Evolutionary conservation across 1,140 invertebrate genomes (phyloP), one percentile per base, ranked within the genome.

Genomic region (Oryzaephilus surinamensis): DNA sequence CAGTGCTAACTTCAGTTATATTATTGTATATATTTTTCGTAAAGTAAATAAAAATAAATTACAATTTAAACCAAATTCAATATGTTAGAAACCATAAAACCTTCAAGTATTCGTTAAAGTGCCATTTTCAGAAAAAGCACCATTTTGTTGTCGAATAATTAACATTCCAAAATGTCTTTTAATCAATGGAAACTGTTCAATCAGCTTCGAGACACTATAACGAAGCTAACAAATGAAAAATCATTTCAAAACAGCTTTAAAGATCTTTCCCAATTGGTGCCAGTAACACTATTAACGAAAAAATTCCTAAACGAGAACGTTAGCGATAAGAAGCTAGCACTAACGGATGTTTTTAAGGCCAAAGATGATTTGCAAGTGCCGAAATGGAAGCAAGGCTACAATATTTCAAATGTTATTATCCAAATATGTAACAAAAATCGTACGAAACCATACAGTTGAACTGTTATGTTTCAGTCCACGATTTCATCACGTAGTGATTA

Each of bases 401-500:
- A n/a, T n/a, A n/a, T n/a, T n/a, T n/a, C 10, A 34, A 41, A 21
- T 3, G 7, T 6, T 3, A 21, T 13, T 14, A 18, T 10, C 13
- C 26, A 28, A 38, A 10, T 12, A 16, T 31, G 14, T 16, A 23
- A n/a, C n/a, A 30, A 40, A 38, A 37, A 46, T 35, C 10, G 45
- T 43, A 20, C 39, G 37, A 19, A 31, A 12, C 16, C 21, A 28
- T 35, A 41, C 31, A 19, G 32, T 38, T 29, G 24, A n/a, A n/a
- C n/a, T n/a, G n/a, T n/a, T n/a, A 23, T 10, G 41, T 35, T 31
- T 42, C 49, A 32, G 12, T 24, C 74, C 76, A 2, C 68, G 79
- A 47, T 84, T 81, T 6, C 69, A 66, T 35, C 75, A 80, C 48
- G 67, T 86, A 20, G 70, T 85, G 37, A 70, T 69, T n/a, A n/a